A percentile compares a stretch with the other conserved stretches of the same genome.
These are phyloP conservation scores for Lingula anatina DNA, from an alignment of 2,888 invertebrate species.

Conservation along the genomic window DNA sequence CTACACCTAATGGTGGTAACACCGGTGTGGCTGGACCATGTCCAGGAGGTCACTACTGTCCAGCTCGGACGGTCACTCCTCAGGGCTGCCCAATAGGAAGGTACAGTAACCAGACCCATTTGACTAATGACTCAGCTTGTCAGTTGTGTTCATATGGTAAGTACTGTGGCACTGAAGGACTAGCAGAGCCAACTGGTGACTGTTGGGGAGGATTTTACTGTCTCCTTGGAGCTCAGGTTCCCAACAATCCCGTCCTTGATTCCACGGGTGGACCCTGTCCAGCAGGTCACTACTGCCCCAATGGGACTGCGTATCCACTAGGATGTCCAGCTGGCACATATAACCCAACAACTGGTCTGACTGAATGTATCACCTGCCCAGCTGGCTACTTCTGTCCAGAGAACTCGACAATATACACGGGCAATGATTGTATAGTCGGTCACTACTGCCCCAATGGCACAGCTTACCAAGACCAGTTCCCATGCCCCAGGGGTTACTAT, in stretches of 20 bases:
- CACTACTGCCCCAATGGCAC: conserved; percentile 39
- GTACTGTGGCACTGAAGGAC: conserved; percentile 31
- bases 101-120: conserved; percentile 24
- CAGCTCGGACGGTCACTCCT: conserved; percentile 25
- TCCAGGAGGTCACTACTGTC: conserved; percentile 39
- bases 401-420: conserved; percentile 24
- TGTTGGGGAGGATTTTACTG: conserved; percentile 47
- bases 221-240: conserved; percentile 25
- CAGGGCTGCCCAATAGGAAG: conserved; percentile 34
- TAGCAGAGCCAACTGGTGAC: conserved; percentile 30
- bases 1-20: conserved; percentile 26
- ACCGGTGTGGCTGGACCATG: conserved; percentile 41
- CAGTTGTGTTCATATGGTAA: conserved; percentile 32
- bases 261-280: conserved; percentile 40
- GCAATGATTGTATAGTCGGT: conserved; percentile 28
- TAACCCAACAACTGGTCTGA: conserved; percentile 20
- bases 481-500: conserved; percentile 36
- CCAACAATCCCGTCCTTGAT: conserved; percentile 26
- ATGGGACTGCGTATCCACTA: conserved; percentile 36
- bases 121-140: conserved; percentile 22
- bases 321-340: conserved; percentile 28
- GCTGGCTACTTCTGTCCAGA: conserved; percentile 26
- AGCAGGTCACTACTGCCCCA: conserved; percentile 41
- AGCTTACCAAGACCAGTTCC: conserved; percentile 23
- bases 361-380: conserved; percentile 21